Evolutionary conservation across 2,113 vertebrate species (phyloP), one percentile per base, ranked within the genome.

Genomic region (Ictalurus furcatus): DNA sequence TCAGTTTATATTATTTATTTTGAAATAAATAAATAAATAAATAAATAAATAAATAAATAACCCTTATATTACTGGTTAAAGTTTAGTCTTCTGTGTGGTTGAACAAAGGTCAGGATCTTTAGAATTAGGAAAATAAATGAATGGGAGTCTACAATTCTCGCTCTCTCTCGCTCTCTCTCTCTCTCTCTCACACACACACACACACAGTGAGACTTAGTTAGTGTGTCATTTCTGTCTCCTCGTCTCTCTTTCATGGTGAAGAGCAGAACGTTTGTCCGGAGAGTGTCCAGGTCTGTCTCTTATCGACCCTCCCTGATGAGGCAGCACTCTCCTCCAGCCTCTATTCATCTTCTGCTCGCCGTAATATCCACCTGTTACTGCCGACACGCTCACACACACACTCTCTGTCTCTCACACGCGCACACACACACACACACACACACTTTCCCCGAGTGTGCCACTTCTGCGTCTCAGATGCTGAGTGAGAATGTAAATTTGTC

Each of bases 291-390:
- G 89, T 78, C 58, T 88, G 92, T 95, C 93, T 91, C 93, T 92
- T 91, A 93, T 92, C 92, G 93, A 94, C 93, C 89, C 93, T 90
- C 93, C 91, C 48, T 91, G 90, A 85, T 93, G 93, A 93, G 92
- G 92, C 93, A 90, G 90, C 89, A 91, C 94, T 93, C 92, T 91
- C 90, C 92, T 92, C 85, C 92, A 94, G 90, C 87, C 90, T 90
- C 85, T 92, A 94, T 95, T 94, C 90, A 93, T 95, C 94, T 95
- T 85, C 90, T 90, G 90, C 93, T 93, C 93, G 79, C 91, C 91
- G 89, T 89, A 91, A 88, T 87, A 93, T 92, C 92, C 92, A 95
- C 95, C 94, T 95, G 94, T 94, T 94, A 94, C 94, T 93, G 92
- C 79, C 48, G 90, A 93, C 92, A 93, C 90, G 84, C 90, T 90